Conservation (phyloP, 2,888 invertebrate genomes). For the Blera fallax region DNA sequence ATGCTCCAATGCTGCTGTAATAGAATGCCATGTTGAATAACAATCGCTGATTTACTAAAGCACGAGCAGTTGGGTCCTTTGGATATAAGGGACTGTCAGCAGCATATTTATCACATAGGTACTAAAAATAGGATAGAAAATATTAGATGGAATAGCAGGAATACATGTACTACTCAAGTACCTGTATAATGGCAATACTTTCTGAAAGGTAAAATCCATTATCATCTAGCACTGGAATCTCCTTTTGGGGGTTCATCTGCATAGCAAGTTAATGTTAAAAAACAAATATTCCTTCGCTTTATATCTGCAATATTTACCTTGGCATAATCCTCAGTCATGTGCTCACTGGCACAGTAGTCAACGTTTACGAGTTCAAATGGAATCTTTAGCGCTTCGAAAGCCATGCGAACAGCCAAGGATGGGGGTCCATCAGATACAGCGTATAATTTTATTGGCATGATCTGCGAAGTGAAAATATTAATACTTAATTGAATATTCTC, state of each 20-base stretch:
- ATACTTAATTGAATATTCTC: neutral
- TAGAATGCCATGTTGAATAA: constrained; percentile 90
- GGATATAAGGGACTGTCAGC: constrained; percentile 87
- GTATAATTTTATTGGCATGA: constrained; percentile 85
- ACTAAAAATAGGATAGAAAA: constrained; percentile 82
- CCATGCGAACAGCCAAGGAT: constrained; percentile 88
- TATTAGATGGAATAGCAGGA: neutral
- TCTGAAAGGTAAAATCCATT: constrained; percentile 90
- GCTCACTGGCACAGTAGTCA: constrained; percentile 88
- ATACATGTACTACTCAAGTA: neutral
- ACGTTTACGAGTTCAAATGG: constrained; percentile 87
- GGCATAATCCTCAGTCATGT: constrained; percentile 87
- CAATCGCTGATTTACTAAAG: constrained; percentile 89
- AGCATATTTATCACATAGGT: constrained; percentile 89
- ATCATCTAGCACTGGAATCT: constrained; percentile 90
- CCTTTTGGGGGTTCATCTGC: constrained; percentile 80
- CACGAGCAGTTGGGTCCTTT: constrained; percentile 86
- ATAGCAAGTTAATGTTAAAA: neutral
- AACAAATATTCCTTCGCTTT: neutral
- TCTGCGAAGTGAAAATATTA: neutral
- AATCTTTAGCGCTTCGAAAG: constrained; percentile 85
- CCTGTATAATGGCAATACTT: constrained; percentile 85
- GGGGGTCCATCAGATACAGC: constrained; percentile 90
- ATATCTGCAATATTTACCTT: constrained; percentile 82
- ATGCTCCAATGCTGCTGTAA: constrained; percentile 85